Evolutionary conservation across 2,888 invertebrate genomes (phyloP), one percentile per base, ranked within the genome.

Genomic region (Drosophila macrospina): DNA sequence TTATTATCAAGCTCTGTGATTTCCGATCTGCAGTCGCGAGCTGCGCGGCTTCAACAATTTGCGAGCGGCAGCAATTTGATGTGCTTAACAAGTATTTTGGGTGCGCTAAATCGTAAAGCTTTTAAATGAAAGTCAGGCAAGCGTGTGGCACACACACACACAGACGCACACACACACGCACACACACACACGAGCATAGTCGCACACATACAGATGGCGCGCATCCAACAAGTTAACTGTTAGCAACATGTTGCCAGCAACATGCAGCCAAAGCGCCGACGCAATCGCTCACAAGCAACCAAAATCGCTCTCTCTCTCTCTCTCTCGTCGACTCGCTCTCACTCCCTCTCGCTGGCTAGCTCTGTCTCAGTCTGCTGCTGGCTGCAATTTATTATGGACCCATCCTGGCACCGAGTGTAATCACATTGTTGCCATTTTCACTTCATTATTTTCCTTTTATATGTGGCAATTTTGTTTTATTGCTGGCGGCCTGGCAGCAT

Each of bases 361-460:
- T 54, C n/a, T 41, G 15, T 44, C 45, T 16, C 51, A 8, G 13
- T 42, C 28, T 32, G 39, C 50, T 20, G 37, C 39, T 62, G 65
- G 42, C 32, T 60, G 78, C 74, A 78, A 76, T 80, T 80, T 80
- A 80, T 80, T 78, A 72, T 60, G 68, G 68, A 60, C 70, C 55
- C 70, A 57, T 72, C 64, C 61, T 73, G 69, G 52, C 82, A 70
- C 71, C 87, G 85, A 74, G 69, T 83, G 83, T 85, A 88, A 85
- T 85, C 85, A 85, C 89, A 88, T 88, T 86, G 87, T 88, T 88
- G 86, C 89, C 87, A 87, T 86, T 88, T 86, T 84, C 89, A 87
- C 86, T 86, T 87, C 87, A 86, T 86, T 86, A 88, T 88, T 87
- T 81, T 85, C 75, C 85, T 80, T 87, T 88, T 88, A 88, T 88